Conservation (phyloP, 2,797 vertebrate genomes). For the Discoglossus pictus region DNA sequence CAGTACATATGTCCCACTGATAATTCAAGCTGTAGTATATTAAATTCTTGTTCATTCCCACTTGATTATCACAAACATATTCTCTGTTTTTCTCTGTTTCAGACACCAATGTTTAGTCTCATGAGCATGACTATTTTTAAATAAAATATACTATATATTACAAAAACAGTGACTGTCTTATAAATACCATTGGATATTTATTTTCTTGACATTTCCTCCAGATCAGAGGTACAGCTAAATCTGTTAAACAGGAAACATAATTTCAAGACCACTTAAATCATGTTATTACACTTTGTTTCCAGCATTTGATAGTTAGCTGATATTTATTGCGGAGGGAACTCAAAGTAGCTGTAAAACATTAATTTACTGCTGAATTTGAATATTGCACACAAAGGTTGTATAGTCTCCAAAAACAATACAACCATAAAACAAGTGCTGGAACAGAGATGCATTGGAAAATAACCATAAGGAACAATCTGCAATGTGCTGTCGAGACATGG, state of each 20-base stretch:
- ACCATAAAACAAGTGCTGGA: constrained; percentile 17
- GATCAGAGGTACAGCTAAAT: constrained; percentile 38
- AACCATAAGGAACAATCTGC: too few species aligned
- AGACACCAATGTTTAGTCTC: too few species aligned
- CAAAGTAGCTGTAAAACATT: constrained; percentile 42
- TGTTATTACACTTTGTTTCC: constrained; percentile 38
- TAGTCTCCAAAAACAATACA: constrained; percentile 41
- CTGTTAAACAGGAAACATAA: constrained; percentile 46
- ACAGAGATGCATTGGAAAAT: too few species aligned
- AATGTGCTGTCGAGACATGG: too few species aligned
- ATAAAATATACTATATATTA: constrained; percentile 73
- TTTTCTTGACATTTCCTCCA: constrained; percentile 12
- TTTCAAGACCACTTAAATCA: constrained; percentile 33
- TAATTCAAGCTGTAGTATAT: too few species aligned
- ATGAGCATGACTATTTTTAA: too few species aligned
- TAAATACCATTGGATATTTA: constrained; percentile 26
- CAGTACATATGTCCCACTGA: too few species aligned
- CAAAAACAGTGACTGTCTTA: constrained; percentile 66
- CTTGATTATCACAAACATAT: too few species aligned
- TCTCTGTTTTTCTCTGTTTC: too few species aligned
- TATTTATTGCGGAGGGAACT: constrained; percentile 39
- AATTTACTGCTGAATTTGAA: constrained; percentile 33
- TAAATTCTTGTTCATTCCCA: too few species aligned
- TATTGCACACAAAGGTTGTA: constrained; percentile 14
- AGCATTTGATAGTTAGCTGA: constrained; percentile 24